These are phyloP conservation scores for Caiman crocodilus DNA, from an alignment of 2,797 vertebrate species.

Conservation along the genomic window DNA sequence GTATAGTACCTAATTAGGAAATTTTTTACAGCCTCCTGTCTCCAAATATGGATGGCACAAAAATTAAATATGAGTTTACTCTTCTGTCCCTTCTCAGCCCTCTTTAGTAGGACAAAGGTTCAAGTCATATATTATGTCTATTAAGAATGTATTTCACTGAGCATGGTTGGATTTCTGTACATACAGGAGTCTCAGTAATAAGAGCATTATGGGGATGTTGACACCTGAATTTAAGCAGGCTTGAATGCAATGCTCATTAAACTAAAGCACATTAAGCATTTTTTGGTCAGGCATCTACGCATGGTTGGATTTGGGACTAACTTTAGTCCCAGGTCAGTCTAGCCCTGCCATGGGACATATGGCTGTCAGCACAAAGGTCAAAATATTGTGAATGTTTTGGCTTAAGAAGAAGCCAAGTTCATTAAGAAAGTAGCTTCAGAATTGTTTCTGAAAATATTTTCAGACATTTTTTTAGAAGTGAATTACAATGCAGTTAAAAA, in stretches of 20 bases:
- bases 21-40: not conserved
- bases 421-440: not conserved
- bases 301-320: too few relatives aligned
- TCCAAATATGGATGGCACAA: not conserved
- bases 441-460: not conserved
- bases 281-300: too few relatives aligned
- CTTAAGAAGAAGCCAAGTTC: not conserved
- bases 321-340: too few relatives aligned
- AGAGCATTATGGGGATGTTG: not conserved
- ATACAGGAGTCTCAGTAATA: not conserved
- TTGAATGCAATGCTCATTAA: too few relatives aligned
- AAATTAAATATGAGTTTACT: not conserved
- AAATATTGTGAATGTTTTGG: not conserved
- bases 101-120: not conserved
- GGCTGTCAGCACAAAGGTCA: not conserved
- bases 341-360: not conserved
- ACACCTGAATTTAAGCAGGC: too few relatives aligned
- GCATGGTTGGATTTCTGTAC: not conserved
- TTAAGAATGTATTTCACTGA: not conserved
- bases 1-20: not conserved
- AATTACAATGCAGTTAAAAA: not conserved
- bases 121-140: not conserved
- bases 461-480: not conserved
- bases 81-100: not conserved
- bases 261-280: too few relatives aligned